Conservation (phyloP, 1,140 invertebrate genomes). For the Cydia strobilella region DNA sequence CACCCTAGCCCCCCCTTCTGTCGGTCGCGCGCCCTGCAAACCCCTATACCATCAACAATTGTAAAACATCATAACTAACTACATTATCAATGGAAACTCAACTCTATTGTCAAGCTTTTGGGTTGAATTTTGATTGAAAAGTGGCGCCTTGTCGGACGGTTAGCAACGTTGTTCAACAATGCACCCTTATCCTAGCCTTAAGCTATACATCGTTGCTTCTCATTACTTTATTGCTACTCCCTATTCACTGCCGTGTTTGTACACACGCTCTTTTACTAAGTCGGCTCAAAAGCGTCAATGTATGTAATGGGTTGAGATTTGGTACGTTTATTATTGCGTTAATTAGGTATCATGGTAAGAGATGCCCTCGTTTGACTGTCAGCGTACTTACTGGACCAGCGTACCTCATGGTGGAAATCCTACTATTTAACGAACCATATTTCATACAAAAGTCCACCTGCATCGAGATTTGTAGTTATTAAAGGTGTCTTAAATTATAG, state of each 20-base stretch:
- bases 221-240: conserved; percentile 32
- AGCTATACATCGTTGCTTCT: conserved; percentile 44
- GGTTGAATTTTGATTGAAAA: conserved; percentile 37
- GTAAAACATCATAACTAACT: conserved; percentile 39
- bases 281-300: conserved; percentile 38
- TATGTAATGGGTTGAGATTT: conserved; percentile 33
- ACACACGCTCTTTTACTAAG: background rate
- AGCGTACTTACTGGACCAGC: conserved; percentile 56
- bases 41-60: conserved; percentile 65
- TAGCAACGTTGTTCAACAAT: conserved; percentile 67
- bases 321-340: conserved; percentile 29
- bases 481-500: background rate
- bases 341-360: conserved; percentile 36
- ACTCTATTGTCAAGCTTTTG: conserved; percentile 33
- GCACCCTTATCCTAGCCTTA: conserved; percentile 75
- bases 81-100: conserved; percentile 25
- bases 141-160: conserved; percentile 46
- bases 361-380: conserved; percentile 71
- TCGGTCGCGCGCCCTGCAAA: conserved; percentile 64
- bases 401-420: conserved; percentile 59
- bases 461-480: background rate
- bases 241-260: conserved; percentile 50
- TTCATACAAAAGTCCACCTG: conserved; percentile 15
- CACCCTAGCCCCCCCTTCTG: conserved; percentile 59
- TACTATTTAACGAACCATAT: conserved; percentile 34